phyloP scores from a whole-genome alignment of 1,140 invertebrate genomes.

The Scaptomyza hsui region DNA sequence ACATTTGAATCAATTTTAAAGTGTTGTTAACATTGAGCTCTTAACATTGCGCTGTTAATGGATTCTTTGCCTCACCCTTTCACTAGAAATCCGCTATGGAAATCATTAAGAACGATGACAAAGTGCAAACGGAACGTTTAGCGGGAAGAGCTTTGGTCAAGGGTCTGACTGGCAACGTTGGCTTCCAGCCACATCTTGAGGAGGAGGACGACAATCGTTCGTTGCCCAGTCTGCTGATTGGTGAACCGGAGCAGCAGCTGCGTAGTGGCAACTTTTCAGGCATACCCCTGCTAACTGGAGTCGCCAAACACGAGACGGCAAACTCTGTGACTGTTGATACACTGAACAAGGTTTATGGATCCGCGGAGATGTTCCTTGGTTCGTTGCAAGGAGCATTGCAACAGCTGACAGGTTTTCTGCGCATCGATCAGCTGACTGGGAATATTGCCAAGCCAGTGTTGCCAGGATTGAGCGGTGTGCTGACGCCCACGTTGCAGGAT shows the following conservation, averaged over 20 bases:
- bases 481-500: constrained; percentile 72
- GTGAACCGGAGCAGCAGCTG: constrained; percentile 86
- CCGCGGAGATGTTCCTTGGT: constrained; percentile 71
- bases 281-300: constrained; percentile 89
- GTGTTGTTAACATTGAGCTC: too few species aligned
- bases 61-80: background rate
- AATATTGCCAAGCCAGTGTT: constrained; percentile 69
- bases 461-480: constrained; percentile 54
- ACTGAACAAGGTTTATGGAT: constrained; percentile 64
- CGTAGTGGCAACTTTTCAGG: constrained; percentile 85
- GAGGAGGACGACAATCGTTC: constrained; percentile 86
- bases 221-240: constrained; percentile 86
- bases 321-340: constrained; percentile 68
- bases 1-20: background rate
- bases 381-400: constrained; percentile 58
- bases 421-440: constrained; percentile 72
- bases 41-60: too few species aligned
- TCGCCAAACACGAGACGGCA: constrained; percentile 89
- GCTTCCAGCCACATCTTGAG: constrained; percentile 87
- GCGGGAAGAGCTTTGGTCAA: constrained; percentile 84
- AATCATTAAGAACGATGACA: constrained; percentile 84
- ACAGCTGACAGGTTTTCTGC: constrained; percentile 60
- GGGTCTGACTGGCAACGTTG: constrained; percentile 83
- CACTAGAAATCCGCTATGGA: constrained; percentile 77
- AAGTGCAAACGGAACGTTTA: constrained; percentile 84